A percentile compares a stretch with the other conserved stretches of the same genome.
phyloP scores from a whole-genome alignment of 2,797 vertebrate genomes.

The Diplodus puntazzo region DNA sequence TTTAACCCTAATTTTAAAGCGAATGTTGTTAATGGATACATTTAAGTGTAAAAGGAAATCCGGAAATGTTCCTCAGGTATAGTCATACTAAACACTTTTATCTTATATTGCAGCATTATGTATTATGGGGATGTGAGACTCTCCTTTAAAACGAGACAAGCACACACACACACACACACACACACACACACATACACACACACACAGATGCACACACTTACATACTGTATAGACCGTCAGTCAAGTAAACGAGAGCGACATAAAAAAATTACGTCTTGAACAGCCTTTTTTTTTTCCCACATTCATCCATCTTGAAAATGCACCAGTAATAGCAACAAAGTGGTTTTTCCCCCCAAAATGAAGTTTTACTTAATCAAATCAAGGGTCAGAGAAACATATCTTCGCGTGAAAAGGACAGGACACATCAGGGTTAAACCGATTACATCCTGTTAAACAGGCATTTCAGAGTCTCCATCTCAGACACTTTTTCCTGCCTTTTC shows the following conservation, averaged over 20 bases:
- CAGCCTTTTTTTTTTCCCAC: constrained; percentile 59
- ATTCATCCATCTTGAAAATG: constrained; percentile 84
- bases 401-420: constrained; percentile 87
- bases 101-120: constrained; percentile 81
- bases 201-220: constrained; percentile 9
- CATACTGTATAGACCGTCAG: constrained; percentile 23
- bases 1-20: constrained; percentile 24
- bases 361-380: constrained; percentile 88
- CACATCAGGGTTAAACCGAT: constrained; percentile 89
- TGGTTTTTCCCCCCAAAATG: constrained; percentile 88
- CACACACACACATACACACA: constrained; percentile 25
- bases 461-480: constrained; percentile 88
- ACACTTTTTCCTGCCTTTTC: constrained; percentile 90
- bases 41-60: constrained; percentile 73
- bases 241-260: constrained; percentile 81
- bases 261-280: constrained; percentile 77
- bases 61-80: constrained; percentile 76
- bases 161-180: constrained; percentile 37
- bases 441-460: constrained; percentile 85
- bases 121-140: constrained; percentile 77
- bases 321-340: constrained; percentile 90
- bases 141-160: constrained; percentile 70
- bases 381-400: constrained; percentile 86
- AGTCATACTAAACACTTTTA: constrained; percentile 79
- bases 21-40: constrained; percentile 36